Evolutionary conservation across 1,140 invertebrate genomes (phyloP).

Genomic region (Lethocerus indicus): DNA sequence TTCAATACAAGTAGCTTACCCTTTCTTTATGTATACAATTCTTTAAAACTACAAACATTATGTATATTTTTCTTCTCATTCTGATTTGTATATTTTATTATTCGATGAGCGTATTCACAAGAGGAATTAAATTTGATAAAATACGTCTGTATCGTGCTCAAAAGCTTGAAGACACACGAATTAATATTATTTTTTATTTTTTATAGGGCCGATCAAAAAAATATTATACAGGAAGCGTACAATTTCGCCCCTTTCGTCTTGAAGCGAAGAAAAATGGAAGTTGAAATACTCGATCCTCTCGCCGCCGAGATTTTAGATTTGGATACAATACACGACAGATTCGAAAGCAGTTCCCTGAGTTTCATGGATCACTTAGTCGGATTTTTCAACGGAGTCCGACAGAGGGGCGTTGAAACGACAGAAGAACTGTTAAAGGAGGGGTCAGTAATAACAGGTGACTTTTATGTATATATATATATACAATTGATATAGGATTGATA

Average conservation of each 20-base stretch:
- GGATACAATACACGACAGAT: conserved; percentile 56
- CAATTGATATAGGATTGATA: no score
- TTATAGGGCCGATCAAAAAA: conserved; percentile 45
- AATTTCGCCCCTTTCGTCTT: conserved; percentile 59
- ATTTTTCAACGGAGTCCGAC: conserved; percentile 31
- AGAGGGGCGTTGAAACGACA: conserved; percentile 57
- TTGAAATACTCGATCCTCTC: conserved; percentile 54
- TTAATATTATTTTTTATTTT: not conserved
- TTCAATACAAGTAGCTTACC: no score
- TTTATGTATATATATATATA: conserved; percentile 21
- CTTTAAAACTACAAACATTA: no score
- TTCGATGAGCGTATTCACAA: not conserved
- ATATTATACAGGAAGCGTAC: conserved; percentile 50
- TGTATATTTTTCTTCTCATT: no score
- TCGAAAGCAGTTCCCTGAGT: conserved; percentile 48
- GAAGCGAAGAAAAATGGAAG: conserved; percentile 34
- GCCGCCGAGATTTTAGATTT: conserved; percentile 56
- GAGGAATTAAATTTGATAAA: not conserved
- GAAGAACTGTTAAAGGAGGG: conserved; percentile 61
- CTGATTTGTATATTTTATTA: no score
- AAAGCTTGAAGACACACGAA: not conserved
- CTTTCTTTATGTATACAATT: no score
- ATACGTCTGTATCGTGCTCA: not conserved
- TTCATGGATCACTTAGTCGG: conserved; percentile 62
- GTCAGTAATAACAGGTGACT: conserved; percentile 46